Percentiles rank a stretch among this genome's conserved stretches.
phyloP scores from a whole-genome alignment of 2,888 invertebrate genomes.

The Lapara coniferarum region DNA sequence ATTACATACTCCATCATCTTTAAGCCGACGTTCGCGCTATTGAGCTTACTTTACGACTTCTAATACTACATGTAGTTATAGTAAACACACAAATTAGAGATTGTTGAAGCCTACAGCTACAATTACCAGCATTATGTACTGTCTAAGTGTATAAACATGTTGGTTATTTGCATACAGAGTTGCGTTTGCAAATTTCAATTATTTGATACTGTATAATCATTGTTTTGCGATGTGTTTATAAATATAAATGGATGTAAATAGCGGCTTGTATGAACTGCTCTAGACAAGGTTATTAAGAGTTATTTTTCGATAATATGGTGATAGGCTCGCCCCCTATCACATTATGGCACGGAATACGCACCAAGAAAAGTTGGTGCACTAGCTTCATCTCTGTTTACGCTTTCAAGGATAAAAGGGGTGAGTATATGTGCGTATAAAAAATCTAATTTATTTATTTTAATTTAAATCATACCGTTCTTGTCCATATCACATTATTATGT shows the following conservation, averaged over 20 bases:
- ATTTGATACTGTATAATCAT: not conserved
- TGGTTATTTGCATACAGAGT: slow-evolving; percentile 9
- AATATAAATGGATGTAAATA: not conserved
- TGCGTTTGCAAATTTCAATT: not conserved
- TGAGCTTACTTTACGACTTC: slow-evolving; percentile 61
- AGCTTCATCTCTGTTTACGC: too few relatives aligned
- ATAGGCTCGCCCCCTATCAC: too few relatives aligned
- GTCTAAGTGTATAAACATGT: slow-evolving; percentile 1
- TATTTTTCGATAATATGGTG: too few relatives aligned
- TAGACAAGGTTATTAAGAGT: too few relatives aligned
- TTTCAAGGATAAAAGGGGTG: too few relatives aligned
- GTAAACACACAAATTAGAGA: slow-evolving; percentile 65
- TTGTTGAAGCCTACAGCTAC: slow-evolving; percentile 37
- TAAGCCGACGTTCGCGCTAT: slow-evolving; percentile 56
- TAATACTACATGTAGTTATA: slow-evolving; percentile 61
- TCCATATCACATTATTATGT: too few relatives aligned
- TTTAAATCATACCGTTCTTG: too few relatives aligned
- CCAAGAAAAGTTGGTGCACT: too few relatives aligned
- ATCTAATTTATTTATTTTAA: too few relatives aligned
- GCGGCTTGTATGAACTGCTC: too few relatives aligned
- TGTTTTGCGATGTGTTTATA: not conserved
- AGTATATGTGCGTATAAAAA: too few relatives aligned
- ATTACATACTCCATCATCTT: slow-evolving; percentile 61
- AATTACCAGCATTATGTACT: slow-evolving; percentile 40
- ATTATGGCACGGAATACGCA: too few relatives aligned